A percentile compares a stretch with the other conserved stretches of the same genome.
Conservation (phyloP, 1,140 invertebrate genomes). For the Pogonomyrmex barbatus region DNA sequence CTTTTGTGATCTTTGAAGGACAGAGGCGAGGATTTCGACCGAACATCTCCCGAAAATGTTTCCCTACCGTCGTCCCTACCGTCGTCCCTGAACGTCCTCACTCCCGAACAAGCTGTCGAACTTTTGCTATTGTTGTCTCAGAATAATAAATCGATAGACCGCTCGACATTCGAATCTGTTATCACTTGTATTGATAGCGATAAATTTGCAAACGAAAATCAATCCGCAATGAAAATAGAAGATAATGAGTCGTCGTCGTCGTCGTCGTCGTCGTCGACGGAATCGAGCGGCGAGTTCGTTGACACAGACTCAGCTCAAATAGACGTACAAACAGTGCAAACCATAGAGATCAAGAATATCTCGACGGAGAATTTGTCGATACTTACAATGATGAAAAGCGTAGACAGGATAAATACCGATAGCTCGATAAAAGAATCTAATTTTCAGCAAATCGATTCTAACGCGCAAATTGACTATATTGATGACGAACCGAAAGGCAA, state of each 20-base stretch:
- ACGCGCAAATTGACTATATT: background rate
- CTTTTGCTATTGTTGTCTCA: constrained; percentile 79
- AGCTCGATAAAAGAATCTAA: background rate
- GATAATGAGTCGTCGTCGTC: constrained; percentile 10
- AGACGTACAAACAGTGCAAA: constrained; percentile 52
- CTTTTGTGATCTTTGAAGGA: constrained; percentile 81
- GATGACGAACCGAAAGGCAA: background rate
- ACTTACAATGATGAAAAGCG: background rate
- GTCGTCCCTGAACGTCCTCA: constrained; percentile 75
- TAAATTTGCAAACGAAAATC: constrained; percentile 45
- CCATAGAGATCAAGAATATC: constrained; percentile 46
- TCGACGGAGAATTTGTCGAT: background rate
- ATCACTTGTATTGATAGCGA: constrained; percentile 24
- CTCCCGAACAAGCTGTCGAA: constrained; percentile 78
- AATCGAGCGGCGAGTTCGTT: constrained; percentile 22
- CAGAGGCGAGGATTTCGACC: constrained; percentile 74
- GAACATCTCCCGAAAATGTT: constrained; percentile 66
- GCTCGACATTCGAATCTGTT: constrained; percentile 11
- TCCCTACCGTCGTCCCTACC: constrained; percentile 70
- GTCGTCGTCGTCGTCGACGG: constrained; percentile 25
- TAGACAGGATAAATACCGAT: background rate
- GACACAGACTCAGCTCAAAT: constrained; percentile 14
- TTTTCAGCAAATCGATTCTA: background rate
- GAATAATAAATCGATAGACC: constrained; percentile 47
- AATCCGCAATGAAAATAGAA: constrained; percentile 29